Conservation (phyloP, 1,140 invertebrate genomes). For the Drosophila erecta region DNA sequence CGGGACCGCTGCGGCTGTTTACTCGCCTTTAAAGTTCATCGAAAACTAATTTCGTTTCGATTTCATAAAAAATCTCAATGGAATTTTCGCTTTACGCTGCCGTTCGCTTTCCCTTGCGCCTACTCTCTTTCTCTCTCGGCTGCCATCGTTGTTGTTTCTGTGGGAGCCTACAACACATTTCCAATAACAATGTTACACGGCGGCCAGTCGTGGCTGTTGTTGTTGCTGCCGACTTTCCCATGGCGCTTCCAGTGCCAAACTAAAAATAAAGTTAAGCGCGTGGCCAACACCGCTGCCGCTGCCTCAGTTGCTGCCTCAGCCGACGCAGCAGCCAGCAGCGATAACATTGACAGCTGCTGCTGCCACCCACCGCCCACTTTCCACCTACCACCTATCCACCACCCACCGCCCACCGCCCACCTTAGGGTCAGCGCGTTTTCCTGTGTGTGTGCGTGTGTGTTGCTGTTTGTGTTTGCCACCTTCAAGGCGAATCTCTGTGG, state of each 20-base stretch:
- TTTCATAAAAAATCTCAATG: conserved; percentile 82
- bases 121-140: conserved; percentile 22
- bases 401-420: conserved; percentile 10
- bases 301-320: neutral
- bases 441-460: conserved; percentile 14
- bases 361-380: conserved; percentile 3
- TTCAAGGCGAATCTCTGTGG: conserved; percentile 53
- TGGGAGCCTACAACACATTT: conserved; percentile 74
- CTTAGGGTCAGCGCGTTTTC: conserved; percentile 58
- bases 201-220: conserved; percentile 34
- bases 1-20: conserved; percentile 67
- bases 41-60: conserved; percentile 85
- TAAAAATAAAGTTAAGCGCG: conserved; percentile 82
- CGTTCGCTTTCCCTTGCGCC: conserved; percentile 74
- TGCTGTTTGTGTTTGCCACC: conserved; percentile 64
- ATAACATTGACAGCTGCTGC: conserved; percentile 76
- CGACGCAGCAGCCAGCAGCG: conserved; percentile 39
- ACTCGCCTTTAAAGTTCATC: conserved; percentile 84
- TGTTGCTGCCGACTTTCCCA: conserved; percentile 58
- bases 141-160: conserved; percentile 21
- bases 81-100: conserved; percentile 79
- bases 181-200: conserved; percentile 78
- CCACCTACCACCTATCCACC: neutral
- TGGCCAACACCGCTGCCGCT: conserved; percentile 56
- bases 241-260: conserved; percentile 73